Conservation (phyloP, 2,797 vertebrate species). For the Cryptoprocta ferox region DNA sequence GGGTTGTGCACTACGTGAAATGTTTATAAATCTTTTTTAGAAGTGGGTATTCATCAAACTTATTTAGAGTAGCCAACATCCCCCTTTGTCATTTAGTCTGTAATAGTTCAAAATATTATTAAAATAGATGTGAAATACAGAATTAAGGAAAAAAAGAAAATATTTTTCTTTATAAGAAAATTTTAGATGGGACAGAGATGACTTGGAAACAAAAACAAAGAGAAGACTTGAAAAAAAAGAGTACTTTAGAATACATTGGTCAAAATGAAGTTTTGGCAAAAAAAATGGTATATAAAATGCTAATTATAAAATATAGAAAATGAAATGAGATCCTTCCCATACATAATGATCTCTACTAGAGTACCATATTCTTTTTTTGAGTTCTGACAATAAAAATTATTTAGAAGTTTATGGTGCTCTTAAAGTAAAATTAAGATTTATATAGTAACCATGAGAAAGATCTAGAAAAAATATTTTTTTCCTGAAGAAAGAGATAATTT, state of each 20-base stretch:
- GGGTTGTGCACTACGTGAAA: not conserved
- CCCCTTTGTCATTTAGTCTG: not conserved
- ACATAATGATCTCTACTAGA: not conserved
- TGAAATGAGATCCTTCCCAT: not conserved
- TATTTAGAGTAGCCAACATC: not conserved
- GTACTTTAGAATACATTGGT: not conserved
- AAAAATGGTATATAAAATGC: not conserved
- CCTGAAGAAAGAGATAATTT: not conserved
- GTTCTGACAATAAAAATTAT: not conserved
- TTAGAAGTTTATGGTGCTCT: not conserved
- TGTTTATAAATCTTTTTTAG: not conserved
- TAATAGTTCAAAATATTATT: not conserved
- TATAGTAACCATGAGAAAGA: not conserved
- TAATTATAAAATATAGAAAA: not conserved
- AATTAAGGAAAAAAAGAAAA: conserved; percentile 15
- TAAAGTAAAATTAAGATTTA: conserved; percentile 1
- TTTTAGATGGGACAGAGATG: not conserved
- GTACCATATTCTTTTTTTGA: not conserved
- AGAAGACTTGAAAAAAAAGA: not conserved
- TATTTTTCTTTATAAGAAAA: not conserved
- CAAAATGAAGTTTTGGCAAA: not conserved
- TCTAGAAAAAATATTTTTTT: not conserved
- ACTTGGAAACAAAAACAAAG: not conserved
- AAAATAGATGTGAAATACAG: not conserved
- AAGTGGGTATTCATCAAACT: not conserved